Evolutionary conservation across 2,888 invertebrate genomes (phyloP).

Genomic region (Dichetophora obliterata): DNA sequence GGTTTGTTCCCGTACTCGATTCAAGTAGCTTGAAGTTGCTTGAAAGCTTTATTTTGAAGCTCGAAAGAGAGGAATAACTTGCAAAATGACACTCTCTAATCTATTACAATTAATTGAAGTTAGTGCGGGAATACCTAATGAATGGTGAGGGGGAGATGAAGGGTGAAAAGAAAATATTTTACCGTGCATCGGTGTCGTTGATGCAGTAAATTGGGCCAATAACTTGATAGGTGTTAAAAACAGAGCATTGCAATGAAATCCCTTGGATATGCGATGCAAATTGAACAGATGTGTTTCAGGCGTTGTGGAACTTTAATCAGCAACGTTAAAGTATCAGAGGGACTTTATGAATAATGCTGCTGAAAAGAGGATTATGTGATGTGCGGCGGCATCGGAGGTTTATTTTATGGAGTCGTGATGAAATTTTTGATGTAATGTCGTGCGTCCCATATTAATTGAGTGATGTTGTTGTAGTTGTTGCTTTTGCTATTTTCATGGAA

Average conservation of each 20-base stretch:
- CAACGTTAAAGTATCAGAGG: neutral
- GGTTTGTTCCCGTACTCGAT: too few relatives aligned
- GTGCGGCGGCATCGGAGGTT: neutral
- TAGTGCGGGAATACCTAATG: too few relatives aligned
- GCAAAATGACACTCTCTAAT: too few relatives aligned
- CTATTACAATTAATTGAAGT: too few relatives aligned
- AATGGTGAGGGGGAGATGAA: too few relatives aligned
- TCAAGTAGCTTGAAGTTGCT: too few relatives aligned
- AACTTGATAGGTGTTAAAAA: constrained; percentile 10
- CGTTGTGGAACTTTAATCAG: constrained; percentile 19
- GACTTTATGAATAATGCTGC: constrained; percentile 1
- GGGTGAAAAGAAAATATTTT: too few relatives aligned
- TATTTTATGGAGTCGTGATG: constrained; percentile 22
- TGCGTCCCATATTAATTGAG: constrained; percentile 25
- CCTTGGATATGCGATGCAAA: constrained; percentile 13
- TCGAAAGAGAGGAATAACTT: too few relatives aligned
- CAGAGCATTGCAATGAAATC: constrained; percentile 5
- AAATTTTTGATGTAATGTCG: constrained; percentile 34
- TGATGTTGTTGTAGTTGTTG: neutral
- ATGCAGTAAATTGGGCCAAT: neutral
- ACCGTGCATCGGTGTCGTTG: neutral
- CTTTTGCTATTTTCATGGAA: neutral
- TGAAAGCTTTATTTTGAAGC: too few relatives aligned
- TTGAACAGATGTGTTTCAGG: constrained; percentile 23
- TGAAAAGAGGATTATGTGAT: neutral